Base-by-base conservation (phyloP, 2,888 invertebrate genomes). In the Polyommatus icarus region DNA sequence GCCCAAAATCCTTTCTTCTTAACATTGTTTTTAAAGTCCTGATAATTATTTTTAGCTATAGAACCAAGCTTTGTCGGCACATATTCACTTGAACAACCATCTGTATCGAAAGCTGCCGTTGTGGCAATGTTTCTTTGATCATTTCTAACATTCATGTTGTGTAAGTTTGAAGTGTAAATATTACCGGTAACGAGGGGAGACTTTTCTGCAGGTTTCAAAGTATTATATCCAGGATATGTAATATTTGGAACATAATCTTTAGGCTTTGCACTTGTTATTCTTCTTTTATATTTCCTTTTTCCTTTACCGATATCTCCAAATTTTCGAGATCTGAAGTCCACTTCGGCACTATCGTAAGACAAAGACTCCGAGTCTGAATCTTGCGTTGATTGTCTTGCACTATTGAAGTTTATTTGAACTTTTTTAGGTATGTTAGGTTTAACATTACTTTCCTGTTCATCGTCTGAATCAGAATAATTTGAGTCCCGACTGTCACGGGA, bases 11-110 rank as follows among this genome's bases (percentile, higher is more conserved):
- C 94, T 82, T 91, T 92, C 80, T 84, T 90, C 78, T 87, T 87
- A 1, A 94, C 91, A 89, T 91, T 92, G 79, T 93, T 88, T 84
- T 91, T 94, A 73, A 94, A 94, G 79, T 91, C 89, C 83, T 94
- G 92, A 80, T 94, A 94, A 81, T 93, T 94, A 80, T 88, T 88
- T 81, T 91, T 92, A n/a, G 91, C 89, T 78, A 88, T 88, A 29
- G 90, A 88, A 76, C 91, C 92, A 79, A 93, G 83, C 81, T 87
- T 92, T 24, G 93, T 93, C 18, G 94, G 94, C 20, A 94, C 90
- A 88, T 94, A 94, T 84, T 94, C 94, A 85, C 87, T 89, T 36
- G 90, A 90, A 83, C 86, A 89, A 46, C 87, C 88, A 84, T 93
- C 93, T 78, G 85, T 85, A 57, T 91, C 92, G 2, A 84, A 77